Conservation (phyloP, 30 jellyfish, hydroid and myxozoan species). For the Cassiopea xamachana region DNA sequence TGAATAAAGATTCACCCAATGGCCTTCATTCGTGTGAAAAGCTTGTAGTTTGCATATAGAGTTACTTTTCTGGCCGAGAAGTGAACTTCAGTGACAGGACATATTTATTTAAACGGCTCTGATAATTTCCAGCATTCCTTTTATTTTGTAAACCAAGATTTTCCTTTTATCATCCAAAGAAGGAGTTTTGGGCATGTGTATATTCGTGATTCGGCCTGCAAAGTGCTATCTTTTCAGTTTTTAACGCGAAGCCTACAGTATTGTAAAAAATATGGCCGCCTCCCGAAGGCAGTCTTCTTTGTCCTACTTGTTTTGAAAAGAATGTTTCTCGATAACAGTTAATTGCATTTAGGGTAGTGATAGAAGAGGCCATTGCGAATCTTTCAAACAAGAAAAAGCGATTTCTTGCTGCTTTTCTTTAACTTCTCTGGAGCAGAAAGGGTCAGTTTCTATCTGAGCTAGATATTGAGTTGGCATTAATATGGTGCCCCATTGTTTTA, state of each 20-base stretch:
- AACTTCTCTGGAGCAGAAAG: not conserved
- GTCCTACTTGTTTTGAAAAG: not conserved
- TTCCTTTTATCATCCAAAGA: too few species aligned
- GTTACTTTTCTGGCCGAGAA: too few species aligned
- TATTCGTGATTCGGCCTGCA: not conserved
- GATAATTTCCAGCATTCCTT: too few species aligned
- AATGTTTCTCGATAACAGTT: not conserved
- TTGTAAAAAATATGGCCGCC: not conserved
- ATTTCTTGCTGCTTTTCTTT: too few species aligned
- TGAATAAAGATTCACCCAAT: too few species aligned
- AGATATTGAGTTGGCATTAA: not conserved
- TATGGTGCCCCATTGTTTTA: not conserved
- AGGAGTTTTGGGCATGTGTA: not conserved
- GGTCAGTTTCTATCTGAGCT: not conserved
- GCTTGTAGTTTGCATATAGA: too few species aligned
- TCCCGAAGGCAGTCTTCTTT: not conserved
- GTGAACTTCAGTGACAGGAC: too few species aligned
- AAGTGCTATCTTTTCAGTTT: not conserved
- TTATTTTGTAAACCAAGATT: too few species aligned
- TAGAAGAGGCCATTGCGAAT: not conserved
- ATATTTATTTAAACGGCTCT: too few species aligned
- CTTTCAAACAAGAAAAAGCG: too few species aligned
- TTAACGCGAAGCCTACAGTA: not conserved
- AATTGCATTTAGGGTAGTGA: not conserved
- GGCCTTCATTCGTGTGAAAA: too few species aligned